Evolutionary conservation across 2,888 invertebrate species (phyloP).

Genomic region (Eupithecia inturbata): DNA sequence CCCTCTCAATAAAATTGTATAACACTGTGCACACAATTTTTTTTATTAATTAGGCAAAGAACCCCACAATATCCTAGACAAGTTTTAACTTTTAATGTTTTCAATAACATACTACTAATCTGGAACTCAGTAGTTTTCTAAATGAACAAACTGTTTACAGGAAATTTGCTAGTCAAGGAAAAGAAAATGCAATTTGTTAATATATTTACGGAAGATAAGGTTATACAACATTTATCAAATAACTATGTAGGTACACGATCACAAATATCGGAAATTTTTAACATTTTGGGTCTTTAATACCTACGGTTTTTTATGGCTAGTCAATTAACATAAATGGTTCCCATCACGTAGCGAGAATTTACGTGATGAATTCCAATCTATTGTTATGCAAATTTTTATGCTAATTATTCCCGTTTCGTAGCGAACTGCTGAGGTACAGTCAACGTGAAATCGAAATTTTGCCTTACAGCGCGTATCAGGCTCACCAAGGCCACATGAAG

Average conservation of each 20-base stretch:
- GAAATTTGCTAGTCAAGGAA: background rate
- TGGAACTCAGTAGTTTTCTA: background rate
- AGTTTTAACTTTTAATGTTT: background rate
- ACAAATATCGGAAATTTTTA: background rate
- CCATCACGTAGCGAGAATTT: too few species aligned
- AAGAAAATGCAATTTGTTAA: background rate
- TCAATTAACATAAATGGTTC: too few species aligned
- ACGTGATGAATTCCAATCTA: too few species aligned
- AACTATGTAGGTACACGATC: background rate
- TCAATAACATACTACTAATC: background rate
- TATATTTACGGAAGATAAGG: background rate
- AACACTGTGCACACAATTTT: too few species aligned
- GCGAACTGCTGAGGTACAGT: too few species aligned
- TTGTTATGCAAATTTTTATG: too few species aligned
- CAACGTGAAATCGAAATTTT: too few species aligned
- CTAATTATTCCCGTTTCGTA: too few species aligned
- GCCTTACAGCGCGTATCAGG: too few species aligned
- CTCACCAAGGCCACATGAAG: too few species aligned
- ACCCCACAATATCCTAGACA: background rate
- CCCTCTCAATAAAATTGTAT: background rate
- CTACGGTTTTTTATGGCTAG: background rate
- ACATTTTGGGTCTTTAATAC: background rate
- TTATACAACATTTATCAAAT: slow-evolving; percentile 2
- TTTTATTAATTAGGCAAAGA: too few species aligned
- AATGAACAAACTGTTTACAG: background rate